These are phyloP conservation scores for Drosophila parvula DNA, from an alignment of 1,140 invertebrate species.

Conservation along the genomic window DNA sequence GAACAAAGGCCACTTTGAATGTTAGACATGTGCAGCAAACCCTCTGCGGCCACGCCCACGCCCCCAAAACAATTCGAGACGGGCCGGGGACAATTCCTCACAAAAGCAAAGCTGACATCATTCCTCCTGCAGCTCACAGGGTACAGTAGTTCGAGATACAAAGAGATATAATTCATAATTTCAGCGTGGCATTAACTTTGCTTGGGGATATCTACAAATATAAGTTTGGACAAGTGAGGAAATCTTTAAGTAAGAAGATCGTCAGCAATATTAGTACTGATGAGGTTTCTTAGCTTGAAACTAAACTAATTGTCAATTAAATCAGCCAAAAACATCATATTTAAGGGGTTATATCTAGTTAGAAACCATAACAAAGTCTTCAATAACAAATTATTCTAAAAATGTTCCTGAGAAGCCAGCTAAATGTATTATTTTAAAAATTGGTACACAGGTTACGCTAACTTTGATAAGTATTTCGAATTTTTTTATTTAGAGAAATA, in stretches of 20 bases:
- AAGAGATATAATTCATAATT: neutral
- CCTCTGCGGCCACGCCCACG: conserved; percentile 52
- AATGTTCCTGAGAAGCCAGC: too few species aligned
- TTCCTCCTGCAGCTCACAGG: conserved; percentile 31
- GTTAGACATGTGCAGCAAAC: conserved; percentile 76
- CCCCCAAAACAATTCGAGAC: conserved; percentile 31
- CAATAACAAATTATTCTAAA: too few species aligned
- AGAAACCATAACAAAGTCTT: too few species aligned
- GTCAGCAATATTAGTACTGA: neutral
- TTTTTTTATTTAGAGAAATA: too few species aligned
- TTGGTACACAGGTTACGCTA: too few species aligned
- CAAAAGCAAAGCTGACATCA: conserved; percentile 74
- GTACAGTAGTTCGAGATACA: conserved; percentile 20
- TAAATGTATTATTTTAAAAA: too few species aligned
- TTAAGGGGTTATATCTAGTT: too few species aligned
- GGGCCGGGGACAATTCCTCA: conserved; percentile 65
- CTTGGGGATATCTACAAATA: neutral
- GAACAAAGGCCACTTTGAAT: conserved; percentile 76
- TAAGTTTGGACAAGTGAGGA: neutral
- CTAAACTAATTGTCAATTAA: neutral
- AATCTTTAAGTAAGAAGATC: neutral
- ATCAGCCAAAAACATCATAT: too few species aligned
- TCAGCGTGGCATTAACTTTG: neutral
- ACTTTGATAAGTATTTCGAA: too few species aligned
- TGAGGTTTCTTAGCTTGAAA: neutral